phyloP scores from a whole-genome alignment of 2,113 vertebrate species.

The Ammodytes dubius region DNA sequence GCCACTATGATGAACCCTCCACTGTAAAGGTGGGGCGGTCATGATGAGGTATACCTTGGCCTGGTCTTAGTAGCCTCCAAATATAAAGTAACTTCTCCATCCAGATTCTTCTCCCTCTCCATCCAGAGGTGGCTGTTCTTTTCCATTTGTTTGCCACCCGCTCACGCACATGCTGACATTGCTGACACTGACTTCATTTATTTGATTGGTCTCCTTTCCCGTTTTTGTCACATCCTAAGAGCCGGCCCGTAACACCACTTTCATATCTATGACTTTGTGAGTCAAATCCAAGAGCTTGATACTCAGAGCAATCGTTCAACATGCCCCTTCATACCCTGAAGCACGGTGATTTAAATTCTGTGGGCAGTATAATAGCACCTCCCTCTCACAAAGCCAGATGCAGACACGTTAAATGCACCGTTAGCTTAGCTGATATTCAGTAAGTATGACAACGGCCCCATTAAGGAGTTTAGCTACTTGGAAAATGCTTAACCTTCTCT shows the following conservation, averaged over 20 bases:
- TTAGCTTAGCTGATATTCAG: background rate
- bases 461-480: background rate
- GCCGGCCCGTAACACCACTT: background rate
- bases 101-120: too few species aligned
- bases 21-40: too few species aligned
- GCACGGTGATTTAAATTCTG: constrained; percentile 16
- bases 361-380: constrained; percentile 13
- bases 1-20: too few species aligned
- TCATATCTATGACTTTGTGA: background rate
- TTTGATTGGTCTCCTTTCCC: too few species aligned
- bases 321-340: background rate
- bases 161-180: too few species aligned
- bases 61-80: too few species aligned
- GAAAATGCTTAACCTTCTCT: background rate
- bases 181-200: too few species aligned
- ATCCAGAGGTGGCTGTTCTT: too few species aligned
- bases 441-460: background rate
- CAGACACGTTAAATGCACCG: background rate
- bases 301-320: background rate
- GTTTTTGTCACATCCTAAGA: too few species aligned
- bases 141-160: too few species aligned
- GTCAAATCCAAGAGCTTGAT: constrained; percentile 2
- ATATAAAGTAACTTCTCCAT: too few species aligned
- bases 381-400: constrained; percentile 11
- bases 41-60: too few species aligned